A percentile compares a stretch with the other conserved stretches of the same genome.
Conservation (phyloP, 1,140 invertebrate species). For the Sarcophaga bullata region DNA sequence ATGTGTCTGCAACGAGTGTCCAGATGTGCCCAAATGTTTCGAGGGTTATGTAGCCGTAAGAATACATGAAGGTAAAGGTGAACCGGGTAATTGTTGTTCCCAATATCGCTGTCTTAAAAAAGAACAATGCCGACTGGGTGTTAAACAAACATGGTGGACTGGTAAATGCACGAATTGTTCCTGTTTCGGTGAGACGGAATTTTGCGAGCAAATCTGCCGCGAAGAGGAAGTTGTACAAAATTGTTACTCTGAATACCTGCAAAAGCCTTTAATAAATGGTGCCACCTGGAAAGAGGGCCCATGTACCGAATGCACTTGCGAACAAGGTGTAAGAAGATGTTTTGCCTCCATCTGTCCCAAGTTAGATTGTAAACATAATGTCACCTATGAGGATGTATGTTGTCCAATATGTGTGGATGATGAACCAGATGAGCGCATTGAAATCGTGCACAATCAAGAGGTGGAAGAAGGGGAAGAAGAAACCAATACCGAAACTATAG, state of each 20-base stretch:
- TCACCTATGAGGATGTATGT: conserved; percentile 46
- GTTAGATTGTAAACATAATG: conserved; percentile 46
- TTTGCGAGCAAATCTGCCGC: conserved; percentile 37
- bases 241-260: conserved; percentile 46
- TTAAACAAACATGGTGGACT: conserved; percentile 40
- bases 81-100: conserved; percentile 55
- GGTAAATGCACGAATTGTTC: conserved; percentile 50
- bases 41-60: conserved; percentile 47
- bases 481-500: neutral
- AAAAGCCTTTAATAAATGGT: conserved; percentile 44
- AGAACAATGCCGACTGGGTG: conserved; percentile 43
- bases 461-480: neutral
- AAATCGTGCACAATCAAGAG: neutral
- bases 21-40: conserved; percentile 40
- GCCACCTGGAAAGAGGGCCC: conserved; percentile 48
- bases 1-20: conserved; percentile 49
- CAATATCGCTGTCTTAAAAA: conserved; percentile 48
- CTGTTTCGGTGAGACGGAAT: conserved; percentile 45
- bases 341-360: conserved; percentile 28
- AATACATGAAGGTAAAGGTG: conserved; percentile 41
- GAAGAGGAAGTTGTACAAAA: conserved; percentile 32
- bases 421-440: neutral
- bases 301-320: conserved; percentile 50
- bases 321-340: conserved; percentile 41
- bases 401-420: conserved; percentile 48